Base-by-base conservation (phyloP, 1,140 invertebrate species). In the Colletes latitarsis region DNA sequence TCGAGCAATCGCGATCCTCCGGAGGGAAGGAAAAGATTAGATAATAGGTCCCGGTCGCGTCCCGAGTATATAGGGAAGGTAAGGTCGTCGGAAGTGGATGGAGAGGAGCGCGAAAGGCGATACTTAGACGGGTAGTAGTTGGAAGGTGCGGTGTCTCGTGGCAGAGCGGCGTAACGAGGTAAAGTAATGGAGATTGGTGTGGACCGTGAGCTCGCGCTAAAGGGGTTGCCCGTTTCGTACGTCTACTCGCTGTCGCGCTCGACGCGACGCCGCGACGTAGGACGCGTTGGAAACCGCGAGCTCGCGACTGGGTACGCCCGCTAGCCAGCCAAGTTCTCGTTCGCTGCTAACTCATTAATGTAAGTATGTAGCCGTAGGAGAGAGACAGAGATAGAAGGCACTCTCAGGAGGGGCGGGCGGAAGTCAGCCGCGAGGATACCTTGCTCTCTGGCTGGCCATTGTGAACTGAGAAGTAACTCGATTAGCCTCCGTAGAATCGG, bases 161-260 rank as follows among this genome's bases (percentile, higher is more conserved):
- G 73, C 74, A 75, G 76, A 62, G 72, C 58, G 41, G 46, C 43
- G 68, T 90, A 89, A 89, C 86, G 88, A 89, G 89, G 77, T 89
- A 84, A 88, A 89, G 84, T 90, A 90, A 90, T 88, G 88, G 88
- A 90, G 84, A 90, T 88, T 85, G 89, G 88, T 89, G 82, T 74
- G 85, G 77, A 75, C 73, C 77, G 71, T 53, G 74, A 82, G 80
- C 66, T 64, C 52, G 73, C 39, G 77, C 77, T 41, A 68, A 60
- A 74, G 46, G 76, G 77, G 49, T 55, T 41, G 30, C 60, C 19
- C 21, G 15, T 60, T 63, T 12, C 46, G 17, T 39, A 64, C 19
- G 41, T 41, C 71, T 58, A 81, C 66, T 68, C 80, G 62, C 71
- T 82, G 64, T 73, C 73, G 77, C 17, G 43, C 10, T 6, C 58